Evolutionary conservation across 2,113 vertebrate genomes (phyloP), one percentile per base, ranked within the genome.

Genomic region (Rhinoderma darwinii): DNA sequence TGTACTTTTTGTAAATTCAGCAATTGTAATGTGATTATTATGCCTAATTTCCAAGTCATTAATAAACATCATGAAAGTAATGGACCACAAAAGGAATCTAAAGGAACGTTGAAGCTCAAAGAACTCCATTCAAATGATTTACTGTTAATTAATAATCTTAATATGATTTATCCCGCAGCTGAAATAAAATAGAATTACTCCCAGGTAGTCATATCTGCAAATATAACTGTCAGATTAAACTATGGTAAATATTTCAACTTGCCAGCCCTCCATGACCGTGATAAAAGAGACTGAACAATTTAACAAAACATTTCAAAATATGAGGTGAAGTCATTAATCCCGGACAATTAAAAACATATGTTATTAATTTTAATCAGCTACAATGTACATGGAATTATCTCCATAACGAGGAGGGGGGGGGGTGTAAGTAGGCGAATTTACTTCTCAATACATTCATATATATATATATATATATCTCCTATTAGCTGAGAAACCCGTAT

Each of bases 131-230:
- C 44, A 61, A 35, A 81, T 87, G 79, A 87, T 87, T 87, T 75
- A 87, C 79, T 82, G 78, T 82, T 87, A 87, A 87, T 87, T 87
- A 87, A 82, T 82, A 87, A 87, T 74, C 50, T 35, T 75, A 73
- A 87, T 75, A 75, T 82, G 86, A 87, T 87, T 87, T 82, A 87
- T 87, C 51, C 68, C 27, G 27, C 47, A 47, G 86, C 78, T 35
- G 25, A 87, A 82, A 72, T 87, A 82, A 87, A 82, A 87, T 63
- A 7, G 82, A 68, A 87, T 82, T 75, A 87, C 78, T 87, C 78
- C 86, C 68, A 82, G 86, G 78, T 87, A 82, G 66, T 86, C 85
- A 25, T 87, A 75, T 87, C 51, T 63, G 78, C 79, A 82, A 85
- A 87, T 82, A 74, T 74, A 82, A 73, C 85, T 87, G 78, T 82